Evolutionary conservation across 2,113 vertebrate species (phyloP), one percentile per base, ranked within the genome.

Genomic region (Dromas ardeola): DNA sequence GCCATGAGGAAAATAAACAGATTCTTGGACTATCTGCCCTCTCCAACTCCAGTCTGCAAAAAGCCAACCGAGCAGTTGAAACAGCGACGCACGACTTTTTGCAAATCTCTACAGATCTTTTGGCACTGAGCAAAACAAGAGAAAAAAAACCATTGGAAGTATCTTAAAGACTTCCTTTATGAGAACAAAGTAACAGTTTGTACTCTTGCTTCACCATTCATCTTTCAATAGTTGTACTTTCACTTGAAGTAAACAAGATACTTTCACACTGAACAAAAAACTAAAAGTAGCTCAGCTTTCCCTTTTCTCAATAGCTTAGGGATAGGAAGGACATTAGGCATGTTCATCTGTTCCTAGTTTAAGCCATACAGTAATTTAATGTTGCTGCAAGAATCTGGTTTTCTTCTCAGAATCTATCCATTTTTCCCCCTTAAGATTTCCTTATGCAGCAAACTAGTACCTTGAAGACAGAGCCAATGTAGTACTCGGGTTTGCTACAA

Each of bases 361-460:
- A 77, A 94, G 32, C 16, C 6, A 79, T 42, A 89, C 20, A 82
- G 45, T 72, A 87, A 87, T 70, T 82, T 34, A 49, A 27, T 16
- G 19, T 23, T 59, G 20, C 70, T 77, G 36, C 61, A 78, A 78
- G n/a, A 71, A 65, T 13, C 14, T 19, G 14, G 19, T 65, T 83
- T 81, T 91, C 40, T 84, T 80, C 63, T 72, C 15, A 69, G 71
- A 59, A 86, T 47, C 15, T 62, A 53, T 32, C 26, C 0, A 2
- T 11, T 42, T 34, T 32, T 14, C 5, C 14, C 18, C 38, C 42
- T 67, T 67, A 49, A 62, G 40, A 69, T 65, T 74, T 86, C 27
- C 34, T 49, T 74, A 42, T 2, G 2, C 15, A 66, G 47, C 47
- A 79, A 26, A 50, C 0, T 0, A 62, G 25, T 16, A 69, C 11